Evolutionary conservation across 2,113 vertebrate species (phyloP).

Genomic region (Hypanus sabinus): DNA sequence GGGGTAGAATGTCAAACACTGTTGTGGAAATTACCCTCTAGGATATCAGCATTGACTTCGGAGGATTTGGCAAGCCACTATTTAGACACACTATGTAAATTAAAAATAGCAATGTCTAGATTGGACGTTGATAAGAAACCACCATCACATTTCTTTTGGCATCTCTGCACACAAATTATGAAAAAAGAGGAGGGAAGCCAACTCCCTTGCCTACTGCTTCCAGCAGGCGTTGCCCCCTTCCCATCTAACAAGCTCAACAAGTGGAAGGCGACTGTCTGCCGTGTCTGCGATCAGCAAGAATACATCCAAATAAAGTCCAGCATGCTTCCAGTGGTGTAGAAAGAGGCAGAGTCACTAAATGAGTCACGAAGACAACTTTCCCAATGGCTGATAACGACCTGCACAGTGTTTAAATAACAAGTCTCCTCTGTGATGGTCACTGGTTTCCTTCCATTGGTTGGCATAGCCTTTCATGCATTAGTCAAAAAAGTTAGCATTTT

Average conservation of each 20-base stretch:
- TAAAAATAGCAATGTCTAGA: constrained; percentile 34
- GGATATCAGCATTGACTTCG: background rate
- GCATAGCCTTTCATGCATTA: background rate
- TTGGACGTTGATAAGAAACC: constrained; percentile 22
- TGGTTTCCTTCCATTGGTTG: background rate
- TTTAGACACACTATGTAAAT: constrained; percentile 36
- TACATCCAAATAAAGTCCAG: background rate
- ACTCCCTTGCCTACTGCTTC: constrained; percentile 17
- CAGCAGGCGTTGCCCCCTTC: background rate
- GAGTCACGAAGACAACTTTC: background rate
- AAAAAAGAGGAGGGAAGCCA: background rate
- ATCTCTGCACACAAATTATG: background rate
- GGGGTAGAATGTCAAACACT: background rate
- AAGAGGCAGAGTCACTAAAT: background rate
- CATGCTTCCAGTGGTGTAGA: background rate
- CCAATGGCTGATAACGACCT: background rate
- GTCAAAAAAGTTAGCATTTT: background rate
- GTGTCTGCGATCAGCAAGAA: background rate
- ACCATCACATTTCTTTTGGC: constrained; percentile 8
- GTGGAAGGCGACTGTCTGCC: background rate
- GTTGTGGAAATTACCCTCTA: constrained; percentile 22
- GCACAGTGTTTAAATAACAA: background rate
- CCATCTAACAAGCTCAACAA: constrained; percentile 6
- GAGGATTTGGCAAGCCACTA: background rate
- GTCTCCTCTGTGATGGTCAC: background rate